Base-by-base conservation (phyloP, 2,113 vertebrate genomes). In the Gnathonemus longibarbis region DNA sequence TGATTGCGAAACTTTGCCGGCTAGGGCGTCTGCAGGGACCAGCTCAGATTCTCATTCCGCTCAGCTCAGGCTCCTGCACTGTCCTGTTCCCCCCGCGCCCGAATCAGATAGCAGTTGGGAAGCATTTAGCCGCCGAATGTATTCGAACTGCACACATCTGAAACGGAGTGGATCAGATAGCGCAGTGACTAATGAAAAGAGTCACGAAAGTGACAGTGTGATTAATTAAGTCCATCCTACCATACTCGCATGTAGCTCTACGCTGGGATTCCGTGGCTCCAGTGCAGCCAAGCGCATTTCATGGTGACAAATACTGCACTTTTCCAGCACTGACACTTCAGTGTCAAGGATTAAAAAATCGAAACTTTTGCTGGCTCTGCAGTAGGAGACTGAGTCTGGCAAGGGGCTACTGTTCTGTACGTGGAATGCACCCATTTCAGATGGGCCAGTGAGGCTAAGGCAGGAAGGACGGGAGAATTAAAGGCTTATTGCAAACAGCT, bases 221-320 rank as follows among this genome's bases (percentile, higher is more conserved):
- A 99, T 98, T 98, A 98, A 99, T 98, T 98, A 97, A 97, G 97
- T 98, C 95, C 96, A 95, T 96, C 90, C 88, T 93, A 94, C 95
- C 89, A 94, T 93, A 95, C 96, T 96, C 94, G 94, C 89, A 53
- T 94, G 93, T 92, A 91, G 93, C 91, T 24, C 92, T 92, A 92
- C 91, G 92, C 95, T 95, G 96, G 94, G 97, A 96, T 96, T 97
- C 93, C 94, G 96, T 27, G 95, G 96, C 95, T 94, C 95, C 88
- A 91, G 92, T 92, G 93, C 96, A 94, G 96, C 96, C 97, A 97
- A 97, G 95, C 92, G 94, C 96, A 96, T 95, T 96, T 97, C 96
- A 96, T 96, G 94, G 96, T 98, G 97, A 98, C 97, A 98, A 98
- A 98, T 97, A 97, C 94, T 95, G 94, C 94, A 95, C 95, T 93